A percentile compares a stretch with the other conserved stretches of the same genome.
phyloP scores from a whole-genome alignment of 2,888 invertebrate genomes.

The Xestobium rufovillosum region DNA sequence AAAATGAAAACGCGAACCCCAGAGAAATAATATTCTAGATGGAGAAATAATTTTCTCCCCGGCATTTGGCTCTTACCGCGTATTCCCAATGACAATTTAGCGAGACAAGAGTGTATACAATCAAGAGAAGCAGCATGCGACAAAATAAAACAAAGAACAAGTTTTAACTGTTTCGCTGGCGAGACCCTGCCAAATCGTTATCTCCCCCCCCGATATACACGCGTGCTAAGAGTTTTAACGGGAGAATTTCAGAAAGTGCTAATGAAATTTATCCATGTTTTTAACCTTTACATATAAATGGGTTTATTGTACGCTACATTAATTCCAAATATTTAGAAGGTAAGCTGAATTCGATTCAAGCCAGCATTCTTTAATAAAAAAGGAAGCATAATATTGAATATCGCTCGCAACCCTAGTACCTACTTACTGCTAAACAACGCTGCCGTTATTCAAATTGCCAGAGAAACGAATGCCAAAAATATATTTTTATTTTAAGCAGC shows the following conservation, averaged over 20 bases:
- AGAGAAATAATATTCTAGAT: too few species aligned
- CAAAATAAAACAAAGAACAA: conserved; percentile 30
- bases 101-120: conserved; percentile 19
- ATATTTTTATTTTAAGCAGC: conserved; percentile 5
- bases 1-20: too few species aligned
- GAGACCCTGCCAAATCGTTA: conserved; percentile 29
- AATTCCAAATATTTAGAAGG: conserved; percentile 24
- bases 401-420: too few species aligned
- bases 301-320: conserved; percentile 32
- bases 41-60: conserved; percentile 2
- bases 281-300: conserved; percentile 38
- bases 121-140: conserved; percentile 19
- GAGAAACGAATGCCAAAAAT: too few species aligned
- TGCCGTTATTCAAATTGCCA: too few species aligned
- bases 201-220: conserved; percentile 25
- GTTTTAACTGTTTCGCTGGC: conserved; percentile 24
- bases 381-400: too few species aligned
- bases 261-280: conserved; percentile 36
- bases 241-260: conserved; percentile 31
- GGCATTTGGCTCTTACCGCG: conserved; percentile 1
- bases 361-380: too few species aligned
- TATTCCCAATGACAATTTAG: conserved; percentile 22
- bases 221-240: conserved; percentile 35
- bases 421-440: too few species aligned
- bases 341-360: conserved; percentile 10